Conservation (phyloP, 1,140 invertebrate genomes). For the Drosophila guanche region DNA sequence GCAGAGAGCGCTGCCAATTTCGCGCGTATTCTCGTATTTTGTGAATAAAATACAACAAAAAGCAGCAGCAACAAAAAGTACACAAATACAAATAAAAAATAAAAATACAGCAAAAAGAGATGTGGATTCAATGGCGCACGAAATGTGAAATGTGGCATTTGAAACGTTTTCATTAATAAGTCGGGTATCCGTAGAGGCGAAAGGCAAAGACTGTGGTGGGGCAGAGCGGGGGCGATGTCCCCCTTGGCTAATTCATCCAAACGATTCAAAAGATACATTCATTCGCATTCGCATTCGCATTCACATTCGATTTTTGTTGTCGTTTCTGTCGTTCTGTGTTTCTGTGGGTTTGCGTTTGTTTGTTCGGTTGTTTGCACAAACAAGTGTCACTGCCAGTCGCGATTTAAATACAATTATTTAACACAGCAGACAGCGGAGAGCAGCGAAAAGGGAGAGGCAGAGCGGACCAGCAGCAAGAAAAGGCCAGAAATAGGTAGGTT, state of each 20-base stretch:
- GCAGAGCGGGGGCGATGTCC: slow-evolving; percentile 4
- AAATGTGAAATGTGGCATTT: slow-evolving; percentile 70
- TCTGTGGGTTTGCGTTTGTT: slow-evolving; percentile 47
- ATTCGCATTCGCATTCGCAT: no score
- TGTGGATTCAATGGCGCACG: slow-evolving; percentile 66
- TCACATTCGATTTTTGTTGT: no score
- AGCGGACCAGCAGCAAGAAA: slow-evolving; percentile 5
- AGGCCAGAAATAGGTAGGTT: slow-evolving; percentile 2
- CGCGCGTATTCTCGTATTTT: neutral
- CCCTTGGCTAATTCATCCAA: slow-evolving; percentile 66
- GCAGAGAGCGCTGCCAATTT: slow-evolving; percentile 51
- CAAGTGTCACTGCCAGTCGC: slow-evolving; percentile 72
- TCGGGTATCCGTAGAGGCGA: slow-evolving; percentile 21
- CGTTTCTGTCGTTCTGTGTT: slow-evolving; percentile 14
- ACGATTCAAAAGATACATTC: slow-evolving; percentile 36
- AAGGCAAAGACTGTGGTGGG: neutral
- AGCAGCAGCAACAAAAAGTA: no score
- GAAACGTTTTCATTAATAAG: slow-evolving; percentile 79
- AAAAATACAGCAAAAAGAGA: slow-evolving; percentile 24
- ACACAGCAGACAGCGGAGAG: slow-evolving; percentile 42
- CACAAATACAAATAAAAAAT: slow-evolving; percentile 25
- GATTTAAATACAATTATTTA: slow-evolving; percentile 73
- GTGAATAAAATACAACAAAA: neutral
- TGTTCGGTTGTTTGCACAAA: slow-evolving; percentile 62
- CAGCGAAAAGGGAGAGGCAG: no score